A percentile compares a stretch with the other conserved stretches of the same genome.
Conservation (phyloP, 2,888 invertebrate species). For the Euphydryas editha region DNA sequence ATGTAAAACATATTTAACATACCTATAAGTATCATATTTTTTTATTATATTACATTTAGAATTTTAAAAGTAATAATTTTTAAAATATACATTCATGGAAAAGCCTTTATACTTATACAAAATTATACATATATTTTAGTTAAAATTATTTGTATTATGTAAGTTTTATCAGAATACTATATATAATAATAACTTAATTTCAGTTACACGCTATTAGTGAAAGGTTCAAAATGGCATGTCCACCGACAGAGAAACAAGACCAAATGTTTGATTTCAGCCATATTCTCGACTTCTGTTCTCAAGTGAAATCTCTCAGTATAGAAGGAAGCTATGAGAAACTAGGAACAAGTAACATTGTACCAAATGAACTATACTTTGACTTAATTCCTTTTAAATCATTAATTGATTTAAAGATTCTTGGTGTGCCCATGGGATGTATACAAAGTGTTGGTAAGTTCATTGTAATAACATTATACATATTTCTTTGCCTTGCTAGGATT, state of each 20-base stretch:
- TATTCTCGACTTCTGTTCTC: constrained; percentile 93
- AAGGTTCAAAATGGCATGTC: constrained; percentile 93
- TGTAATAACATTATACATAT: background rate
- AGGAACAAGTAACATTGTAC: constrained; percentile 92
- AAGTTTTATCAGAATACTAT: background rate
- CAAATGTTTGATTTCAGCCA: constrained; percentile 95
- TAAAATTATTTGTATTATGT: background rate
- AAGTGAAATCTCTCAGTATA: constrained; percentile 87
- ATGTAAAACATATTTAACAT: too few species aligned
- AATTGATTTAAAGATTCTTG: constrained; percentile 87
- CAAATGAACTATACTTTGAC: constrained; percentile 91
- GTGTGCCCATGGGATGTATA: constrained; percentile 87
- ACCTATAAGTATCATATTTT: too few species aligned
- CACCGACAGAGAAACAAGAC: constrained; percentile 89
- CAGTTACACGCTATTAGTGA: constrained; percentile 96
- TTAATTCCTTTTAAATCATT: constrained; percentile 92
- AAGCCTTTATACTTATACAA: too few species aligned
- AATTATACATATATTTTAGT: background rate
- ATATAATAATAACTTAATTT: constrained; percentile 51
- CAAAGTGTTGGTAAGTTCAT: constrained; percentile 80
- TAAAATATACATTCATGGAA: too few species aligned
- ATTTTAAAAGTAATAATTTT: too few species aligned
- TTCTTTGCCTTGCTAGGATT: background rate
- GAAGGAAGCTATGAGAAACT: constrained; percentile 87
- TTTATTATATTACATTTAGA: too few species aligned